phyloP scores from a whole-genome alignment of 2,888 invertebrate species.

The Ceriagrion tenellum region DNA sequence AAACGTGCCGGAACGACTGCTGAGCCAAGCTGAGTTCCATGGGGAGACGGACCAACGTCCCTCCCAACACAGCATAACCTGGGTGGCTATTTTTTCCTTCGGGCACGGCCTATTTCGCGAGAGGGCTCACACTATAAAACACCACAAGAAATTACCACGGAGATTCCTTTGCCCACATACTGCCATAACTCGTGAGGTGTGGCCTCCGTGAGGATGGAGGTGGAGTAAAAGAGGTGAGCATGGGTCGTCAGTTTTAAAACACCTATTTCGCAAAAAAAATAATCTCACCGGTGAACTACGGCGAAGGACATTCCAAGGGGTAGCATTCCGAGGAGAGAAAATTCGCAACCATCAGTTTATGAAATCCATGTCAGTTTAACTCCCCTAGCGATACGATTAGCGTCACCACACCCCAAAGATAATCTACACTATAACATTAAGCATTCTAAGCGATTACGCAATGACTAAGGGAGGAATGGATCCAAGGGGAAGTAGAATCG shows the following conservation, averaged over 20 bases:
- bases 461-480: too few relatives aligned
- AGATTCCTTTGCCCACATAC: not conserved
- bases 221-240: not conserved
- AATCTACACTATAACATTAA: too few relatives aligned
- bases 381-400: too few relatives aligned
- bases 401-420: too few relatives aligned
- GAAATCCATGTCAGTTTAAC: too few relatives aligned
- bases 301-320: too few relatives aligned
- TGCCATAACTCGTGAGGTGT: not conserved
- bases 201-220: not conserved
- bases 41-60: not conserved
- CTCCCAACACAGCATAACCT: not conserved
- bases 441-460: too few relatives aligned
- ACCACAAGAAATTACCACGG: not conserved
- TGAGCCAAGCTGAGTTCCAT: not conserved
- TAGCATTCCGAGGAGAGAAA: too few relatives aligned
- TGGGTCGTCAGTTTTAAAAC: not conserved
- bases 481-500: too few relatives aligned
- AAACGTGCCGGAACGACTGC: not conserved
- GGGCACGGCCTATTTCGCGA: not conserved
- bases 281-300: too few relatives aligned
- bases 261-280: too few relatives aligned
- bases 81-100: not conserved
- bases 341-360: too few relatives aligned
- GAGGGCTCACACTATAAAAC: not conserved